A percentile compares a stretch with the other conserved stretches of the same genome.
Evolutionary conservation across 2,888 invertebrate genomes (phyloP).

Genomic region (Epirrhoe alternata): DNA sequence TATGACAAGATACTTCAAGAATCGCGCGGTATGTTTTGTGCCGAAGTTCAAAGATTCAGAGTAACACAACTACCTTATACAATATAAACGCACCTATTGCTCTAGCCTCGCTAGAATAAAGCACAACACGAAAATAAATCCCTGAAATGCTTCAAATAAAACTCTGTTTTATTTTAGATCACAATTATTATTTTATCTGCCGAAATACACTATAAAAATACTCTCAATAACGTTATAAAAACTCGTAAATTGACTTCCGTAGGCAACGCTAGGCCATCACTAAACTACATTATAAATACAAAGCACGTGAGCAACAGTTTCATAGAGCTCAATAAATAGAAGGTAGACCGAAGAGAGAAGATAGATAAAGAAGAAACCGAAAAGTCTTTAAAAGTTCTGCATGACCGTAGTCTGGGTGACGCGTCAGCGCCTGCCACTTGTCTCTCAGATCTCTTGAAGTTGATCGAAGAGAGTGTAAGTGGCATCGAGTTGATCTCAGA

Average conservation of each 20-base stretch:
- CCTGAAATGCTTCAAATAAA: constrained; percentile 83
- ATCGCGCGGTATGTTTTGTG: constrained; percentile 63
- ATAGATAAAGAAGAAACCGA: constrained; percentile 33
- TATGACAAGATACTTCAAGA: constrained; percentile 78
- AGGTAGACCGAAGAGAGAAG: constrained; percentile 46
- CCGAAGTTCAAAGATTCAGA: constrained; percentile 61
- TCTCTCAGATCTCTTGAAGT: constrained; percentile 19
- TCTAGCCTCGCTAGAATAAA: constrained; percentile 81
- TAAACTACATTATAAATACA: constrained; percentile 71
- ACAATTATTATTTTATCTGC: constrained; percentile 75
- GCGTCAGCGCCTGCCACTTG: constrained; percentile 5
- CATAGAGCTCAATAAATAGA: constrained; percentile 66
- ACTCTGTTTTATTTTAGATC: constrained; percentile 83
- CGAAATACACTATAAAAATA: constrained; percentile 77
- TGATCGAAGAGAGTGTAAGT: constrained; percentile 50
- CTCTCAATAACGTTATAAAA: constrained; percentile 65
- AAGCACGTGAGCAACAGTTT: constrained; percentile 80
- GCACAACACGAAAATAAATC: constrained; percentile 77
- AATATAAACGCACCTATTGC: constrained; percentile 66
- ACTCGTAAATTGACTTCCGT: constrained; percentile 77
- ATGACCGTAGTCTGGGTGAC: background rate
- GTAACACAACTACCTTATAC: constrained; percentile 63
- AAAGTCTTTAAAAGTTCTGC: constrained; percentile 42
- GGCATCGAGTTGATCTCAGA: constrained; percentile 83
- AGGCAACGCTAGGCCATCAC: constrained; percentile 58